Conservation (phyloP, 2,113 vertebrate species). For the Crotalus helleri region DNA sequence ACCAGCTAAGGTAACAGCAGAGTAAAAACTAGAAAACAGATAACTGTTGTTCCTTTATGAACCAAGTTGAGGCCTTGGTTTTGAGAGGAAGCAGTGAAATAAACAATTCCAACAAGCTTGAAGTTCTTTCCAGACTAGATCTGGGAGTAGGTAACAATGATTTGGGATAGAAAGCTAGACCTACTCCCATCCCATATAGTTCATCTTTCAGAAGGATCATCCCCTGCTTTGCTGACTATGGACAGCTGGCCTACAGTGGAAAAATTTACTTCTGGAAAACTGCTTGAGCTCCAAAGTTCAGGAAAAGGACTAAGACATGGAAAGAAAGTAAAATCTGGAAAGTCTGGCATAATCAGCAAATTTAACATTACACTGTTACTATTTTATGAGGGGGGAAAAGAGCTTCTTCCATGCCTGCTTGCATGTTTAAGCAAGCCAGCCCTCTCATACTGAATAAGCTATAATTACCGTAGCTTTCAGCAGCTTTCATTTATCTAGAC, state of each 20-base stretch:
- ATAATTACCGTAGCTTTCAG: neutral
- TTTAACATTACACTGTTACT: neutral
- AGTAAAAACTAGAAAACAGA: conserved; percentile 63
- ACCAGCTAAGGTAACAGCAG: conserved; percentile 42
- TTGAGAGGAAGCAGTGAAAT: conserved; percentile 59
- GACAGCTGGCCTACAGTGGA: neutral
- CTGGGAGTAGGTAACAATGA: neutral
- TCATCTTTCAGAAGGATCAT: neutral
- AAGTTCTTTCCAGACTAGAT: conserved; percentile 13
- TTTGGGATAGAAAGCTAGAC: neutral
- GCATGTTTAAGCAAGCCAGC: neutral
- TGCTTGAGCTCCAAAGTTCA: neutral
- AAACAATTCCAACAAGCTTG: conserved; percentile 46
- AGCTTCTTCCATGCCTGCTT: neutral
- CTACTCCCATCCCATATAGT: neutral
- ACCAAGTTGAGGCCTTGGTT: conserved; percentile 62
- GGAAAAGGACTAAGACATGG: neutral
- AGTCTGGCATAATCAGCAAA: neutral
- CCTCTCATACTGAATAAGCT: neutral
- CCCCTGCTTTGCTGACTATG: neutral
- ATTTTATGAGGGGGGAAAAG: neutral
- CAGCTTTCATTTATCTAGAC: conserved; percentile 1
- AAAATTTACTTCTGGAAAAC: neutral
- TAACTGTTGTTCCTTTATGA: conserved; percentile 61
- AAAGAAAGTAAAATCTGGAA: neutral